These are phyloP conservation scores for Diadumene lineata DNA, from an alignment of 92 coral and sea anemone species.

Conservation along the genomic window DNA sequence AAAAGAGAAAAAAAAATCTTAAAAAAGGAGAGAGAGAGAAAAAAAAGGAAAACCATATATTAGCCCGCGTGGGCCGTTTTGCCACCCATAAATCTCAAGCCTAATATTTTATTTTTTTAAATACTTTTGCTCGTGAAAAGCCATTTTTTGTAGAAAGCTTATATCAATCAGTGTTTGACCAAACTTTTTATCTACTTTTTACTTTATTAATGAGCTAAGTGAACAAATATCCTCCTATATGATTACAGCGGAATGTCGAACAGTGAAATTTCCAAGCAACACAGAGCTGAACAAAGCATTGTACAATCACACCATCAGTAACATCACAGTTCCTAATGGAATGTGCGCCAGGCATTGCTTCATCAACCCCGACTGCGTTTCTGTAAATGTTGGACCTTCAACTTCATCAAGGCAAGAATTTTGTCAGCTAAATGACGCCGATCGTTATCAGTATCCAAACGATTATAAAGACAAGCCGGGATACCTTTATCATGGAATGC, in stretches of 20 bases:
- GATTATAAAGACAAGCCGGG: constrained; percentile 14
- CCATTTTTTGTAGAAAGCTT: too few species aligned
- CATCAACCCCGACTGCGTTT: background rate
- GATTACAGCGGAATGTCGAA: background rate
- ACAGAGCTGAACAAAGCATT: background rate
- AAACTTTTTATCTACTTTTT: too few species aligned
- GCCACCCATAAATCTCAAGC: too few species aligned
- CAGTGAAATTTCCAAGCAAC: background rate
- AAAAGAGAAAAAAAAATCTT: too few species aligned
- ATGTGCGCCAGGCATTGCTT: background rate
- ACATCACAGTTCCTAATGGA: background rate
- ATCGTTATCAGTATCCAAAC: constrained; percentile 11
- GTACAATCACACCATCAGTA: background rate
- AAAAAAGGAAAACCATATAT: too few species aligned
- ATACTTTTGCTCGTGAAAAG: too few species aligned
- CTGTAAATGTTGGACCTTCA: constrained; percentile 5
- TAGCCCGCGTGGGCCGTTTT: too few species aligned
- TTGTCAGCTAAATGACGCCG: constrained; percentile 17
- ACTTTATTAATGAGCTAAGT: too few species aligned
- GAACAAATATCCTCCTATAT: too few species aligned
- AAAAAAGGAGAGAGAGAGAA: too few species aligned
- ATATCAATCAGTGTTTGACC: too few species aligned
- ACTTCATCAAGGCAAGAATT: background rate
- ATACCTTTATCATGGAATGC: background rate
- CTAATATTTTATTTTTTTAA: too few species aligned